Conservation (phyloP, 2,888 invertebrate genomes). For the Tenthredo scrophulariae region DNA sequence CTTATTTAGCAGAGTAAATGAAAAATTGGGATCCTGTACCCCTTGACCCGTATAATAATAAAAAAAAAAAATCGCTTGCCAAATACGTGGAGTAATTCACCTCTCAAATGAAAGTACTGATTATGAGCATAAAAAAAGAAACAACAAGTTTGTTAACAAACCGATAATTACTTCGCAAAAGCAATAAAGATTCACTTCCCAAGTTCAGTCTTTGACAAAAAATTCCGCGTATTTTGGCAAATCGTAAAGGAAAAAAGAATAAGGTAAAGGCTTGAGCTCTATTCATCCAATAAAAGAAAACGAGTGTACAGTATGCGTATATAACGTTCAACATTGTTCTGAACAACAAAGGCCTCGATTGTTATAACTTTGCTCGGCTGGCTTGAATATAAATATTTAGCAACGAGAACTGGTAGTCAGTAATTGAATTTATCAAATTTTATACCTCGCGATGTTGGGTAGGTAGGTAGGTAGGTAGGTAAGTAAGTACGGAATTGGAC, state of each 20-base stretch:
- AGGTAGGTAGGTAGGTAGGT: neutral
- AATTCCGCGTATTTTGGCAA: neutral
- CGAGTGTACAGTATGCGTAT: neutral
- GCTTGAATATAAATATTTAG: slow-evolving; percentile 7
- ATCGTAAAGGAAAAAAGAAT: neutral
- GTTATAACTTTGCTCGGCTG: slow-evolving; percentile 15
- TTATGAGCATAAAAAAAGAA: neutral
- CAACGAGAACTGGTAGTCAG: slow-evolving; percentile 5
- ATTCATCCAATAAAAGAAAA: neutral
- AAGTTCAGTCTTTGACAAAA: neutral
- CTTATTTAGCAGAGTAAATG: neutral
- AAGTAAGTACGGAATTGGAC: too few species aligned
- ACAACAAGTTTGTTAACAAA: neutral
- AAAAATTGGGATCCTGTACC: neutral
- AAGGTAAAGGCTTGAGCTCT: neutral
- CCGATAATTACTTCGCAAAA: neutral
- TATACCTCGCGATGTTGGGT: neutral
- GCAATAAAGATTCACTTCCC: neutral
- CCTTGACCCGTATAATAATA: neutral
- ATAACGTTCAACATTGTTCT: neutral
- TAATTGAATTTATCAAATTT: slow-evolving; percentile 4
- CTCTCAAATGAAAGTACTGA: neutral
- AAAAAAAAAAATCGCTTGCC: neutral
- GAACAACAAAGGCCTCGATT: neutral
- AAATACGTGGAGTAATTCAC: neutral